Base-by-base conservation (phyloP, 2,888 invertebrate genomes). In the Cheilosia pagana region DNA sequence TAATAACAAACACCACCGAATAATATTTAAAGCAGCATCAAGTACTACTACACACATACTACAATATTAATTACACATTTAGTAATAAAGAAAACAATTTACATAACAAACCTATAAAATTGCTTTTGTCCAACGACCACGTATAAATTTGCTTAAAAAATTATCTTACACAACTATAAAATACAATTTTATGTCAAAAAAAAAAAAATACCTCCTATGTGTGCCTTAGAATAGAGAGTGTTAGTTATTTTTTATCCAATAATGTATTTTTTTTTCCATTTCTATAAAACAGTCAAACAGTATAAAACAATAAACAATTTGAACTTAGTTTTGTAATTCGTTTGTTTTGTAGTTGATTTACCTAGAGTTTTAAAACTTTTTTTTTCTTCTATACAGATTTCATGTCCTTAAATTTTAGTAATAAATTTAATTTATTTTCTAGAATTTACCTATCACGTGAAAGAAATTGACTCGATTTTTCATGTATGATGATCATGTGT, bases 401-500 rank as follows among this genome's bases (percentile, higher is more conserved):
- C 65, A 62, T 65, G 52, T 85, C 43, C 25, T 72, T 87, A 71
- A 55, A 53, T 48, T 65, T 77, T 72, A 87, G 70, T 86, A 85
- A 81, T 87, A 81, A 87, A 81, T 81, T 87, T 65, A 81, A 79
- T 79, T 86, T 87, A 89, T 88, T 89, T 90, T 89, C 88, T 77
- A 63, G 63, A 70, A 89, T 90, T 91, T 89, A 90, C 89, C 91
- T 92, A 92, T 92, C 91, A 92, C 92, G 90, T 90, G 88, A 90
- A 91, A 88, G 90, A 90, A 92, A 92, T 92, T 92, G 92, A 92
- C 92, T 91, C 90, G 90, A 90, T 90, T 91, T 91, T 91, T 94
- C 93, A 95, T 93, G 95, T 95, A 93, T 94, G 94, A 93, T 95
- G 95, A 91, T 95, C 95, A 92, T 94, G 95, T 92, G 94, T 94